Conservation (phyloP, 1,140 invertebrate species). For the Ostrea edulis region DNA sequence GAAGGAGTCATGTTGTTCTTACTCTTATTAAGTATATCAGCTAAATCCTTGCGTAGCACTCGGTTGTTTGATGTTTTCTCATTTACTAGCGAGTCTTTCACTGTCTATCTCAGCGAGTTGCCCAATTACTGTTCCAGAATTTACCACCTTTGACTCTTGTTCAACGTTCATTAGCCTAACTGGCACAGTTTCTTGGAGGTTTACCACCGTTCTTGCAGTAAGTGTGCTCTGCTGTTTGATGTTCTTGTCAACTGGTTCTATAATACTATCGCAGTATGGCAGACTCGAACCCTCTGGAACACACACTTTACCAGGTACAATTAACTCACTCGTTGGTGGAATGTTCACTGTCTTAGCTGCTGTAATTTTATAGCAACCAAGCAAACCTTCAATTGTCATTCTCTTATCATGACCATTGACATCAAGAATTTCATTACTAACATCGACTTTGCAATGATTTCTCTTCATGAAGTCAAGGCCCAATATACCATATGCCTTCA, state of each 20-base stretch:
- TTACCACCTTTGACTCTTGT: background rate
- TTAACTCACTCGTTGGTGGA: background rate
- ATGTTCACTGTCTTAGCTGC: too few relatives aligned
- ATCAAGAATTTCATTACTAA: background rate
- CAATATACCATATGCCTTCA: too few relatives aligned
- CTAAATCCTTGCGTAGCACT: too few relatives aligned
- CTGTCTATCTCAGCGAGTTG: too few relatives aligned
- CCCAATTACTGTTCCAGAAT: too few relatives aligned
- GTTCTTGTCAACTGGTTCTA: too few relatives aligned
- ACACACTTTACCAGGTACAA: background rate
- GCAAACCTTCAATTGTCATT: background rate
- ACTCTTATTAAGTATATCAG: too few relatives aligned
- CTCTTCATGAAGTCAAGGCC: too few relatives aligned
- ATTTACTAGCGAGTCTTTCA: background rate
- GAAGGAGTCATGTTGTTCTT: too few relatives aligned
- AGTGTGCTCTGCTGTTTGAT: too few relatives aligned
- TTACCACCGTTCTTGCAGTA: too few relatives aligned
- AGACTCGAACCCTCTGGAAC: background rate
- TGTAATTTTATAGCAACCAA: background rate
- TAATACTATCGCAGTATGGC: background rate
- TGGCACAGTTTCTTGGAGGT: background rate
- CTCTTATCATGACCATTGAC: background rate
- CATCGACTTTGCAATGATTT: background rate
- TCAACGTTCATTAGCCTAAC: background rate
- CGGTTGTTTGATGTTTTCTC: background rate